Evolutionary conservation across 2,113 vertebrate species (phyloP), one percentile per base, ranked within the genome.

Genomic region (Otocyon megalotis): DNA sequence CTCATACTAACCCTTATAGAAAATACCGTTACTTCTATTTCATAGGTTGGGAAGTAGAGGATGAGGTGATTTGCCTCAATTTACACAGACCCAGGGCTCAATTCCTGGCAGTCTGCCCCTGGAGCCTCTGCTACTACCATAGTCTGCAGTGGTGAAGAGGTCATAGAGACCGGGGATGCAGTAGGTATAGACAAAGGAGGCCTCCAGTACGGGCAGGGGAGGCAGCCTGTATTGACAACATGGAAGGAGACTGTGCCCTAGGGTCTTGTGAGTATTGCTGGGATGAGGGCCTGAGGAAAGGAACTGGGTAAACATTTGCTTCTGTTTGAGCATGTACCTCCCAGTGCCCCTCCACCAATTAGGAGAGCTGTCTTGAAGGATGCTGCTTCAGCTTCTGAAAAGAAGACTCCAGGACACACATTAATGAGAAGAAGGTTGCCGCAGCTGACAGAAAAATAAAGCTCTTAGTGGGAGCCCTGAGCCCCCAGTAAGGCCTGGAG

Each of bases 321-420:
- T 96, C 94, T 86, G 93, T 94, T 90, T 77, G 62, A 80, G 19
- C 67, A 69, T 88, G 20, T n/a, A 50, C 92, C 94, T 96, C 58
- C 90, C 84, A 90, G 97, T 0, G 0, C 80, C 92, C 53, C 35
- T 88, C 87, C 60, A 48, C 93, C 96, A 97, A 97, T 97, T 97
- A 98, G 83, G 95, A 92, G 74, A 92, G 88, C 72, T 1, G 3
- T 81, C 87, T 81, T 76, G 94, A 85, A 90, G 90, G 95, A 86
- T 53, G 96, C 96, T 72, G 90, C 95, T 84, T 97, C 84, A 60
- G 96, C 97, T 94, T 90, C 94, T 84, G 87, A 94, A 96, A 74
- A 93, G 62, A 94, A 94, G 95, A 98, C 97, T 90, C 97, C 96
- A 95, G 98, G 97, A 97, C 84, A 79, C 28, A 22, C 90, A 60